Evolutionary conservation across 2,888 invertebrate genomes (phyloP), one percentile per base, ranked within the genome.

Genomic region (Tuta absoluta): DNA sequence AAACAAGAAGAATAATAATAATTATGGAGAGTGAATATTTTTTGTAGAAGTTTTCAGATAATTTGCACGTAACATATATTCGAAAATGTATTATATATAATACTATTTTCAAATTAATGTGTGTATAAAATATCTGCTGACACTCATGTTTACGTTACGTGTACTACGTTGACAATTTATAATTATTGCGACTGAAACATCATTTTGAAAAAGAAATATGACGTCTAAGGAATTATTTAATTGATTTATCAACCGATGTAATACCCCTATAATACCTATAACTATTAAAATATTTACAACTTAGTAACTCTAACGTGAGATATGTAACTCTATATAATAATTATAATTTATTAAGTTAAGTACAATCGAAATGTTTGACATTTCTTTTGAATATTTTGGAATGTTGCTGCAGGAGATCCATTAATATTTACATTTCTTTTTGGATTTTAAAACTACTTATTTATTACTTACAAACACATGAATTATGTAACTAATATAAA

Each of bases 361-460:
- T 45, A 21, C 23, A 49, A 49, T 49, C 49, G 21, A 49, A 62
- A 62, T 51, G 62, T 62, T 37, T 53, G 49, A 67, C 63, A 62
- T 64, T 57, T 45, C 65, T 75, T 77, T 72, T 66, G 65, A 75
- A 80, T 70, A 75, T 74, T 91, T 91, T 90, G 91, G 91, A 91
- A 91, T 91, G 90, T 78, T 79, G 91, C 91, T 89, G 86, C 74
- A 87, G 85, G 84, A 85, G 80, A 83, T 82, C 78, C 70, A 67
- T 67, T 63, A 69, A 14, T 79, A 85, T 84, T 69, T 84, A 83
- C 80, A 79, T 60, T 23, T 17, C 48, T 24, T 56, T 45, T 33
- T 10, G 12, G 21, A 45, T 45, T 38, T 10, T n/a, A 24, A 59
- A 21, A 12, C 38, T 59, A 59, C 58, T 17, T 57, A n/a, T n/a